phyloP scores from a whole-genome alignment of 1,140 invertebrate species.

The Nephotettix cincticeps region DNA sequence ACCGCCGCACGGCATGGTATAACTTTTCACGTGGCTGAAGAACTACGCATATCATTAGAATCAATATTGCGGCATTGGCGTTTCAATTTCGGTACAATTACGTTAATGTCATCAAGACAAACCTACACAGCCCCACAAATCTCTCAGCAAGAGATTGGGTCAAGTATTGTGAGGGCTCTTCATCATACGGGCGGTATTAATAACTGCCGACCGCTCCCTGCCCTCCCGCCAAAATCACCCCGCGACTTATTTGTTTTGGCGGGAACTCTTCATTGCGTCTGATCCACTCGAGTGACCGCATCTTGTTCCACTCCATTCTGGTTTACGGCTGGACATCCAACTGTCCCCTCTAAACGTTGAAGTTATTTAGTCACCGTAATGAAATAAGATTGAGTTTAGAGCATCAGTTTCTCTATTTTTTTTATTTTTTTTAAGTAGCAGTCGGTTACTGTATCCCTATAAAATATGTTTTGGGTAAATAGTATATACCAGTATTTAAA shows the following conservation, averaged over 20 bases:
- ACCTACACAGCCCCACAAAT: too few species aligned
- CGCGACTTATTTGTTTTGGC: slow-evolving; percentile 5
- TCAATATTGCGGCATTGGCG: too few species aligned
- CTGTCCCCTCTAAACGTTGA: neutral
- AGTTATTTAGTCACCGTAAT: neutral
- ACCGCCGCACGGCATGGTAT: too few species aligned
- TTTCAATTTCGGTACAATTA: too few species aligned
- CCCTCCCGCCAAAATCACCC: neutral
- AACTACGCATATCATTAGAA: too few species aligned
- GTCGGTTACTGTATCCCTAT: neutral
- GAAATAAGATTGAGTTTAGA: neutral
- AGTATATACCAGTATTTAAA: neutral
- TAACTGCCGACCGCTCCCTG: neutral
- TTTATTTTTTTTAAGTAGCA: neutral
- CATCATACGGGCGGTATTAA: slow-evolving; percentile 22
- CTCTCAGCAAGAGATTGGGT: slow-evolving; percentile 10
- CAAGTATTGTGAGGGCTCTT: slow-evolving; percentile 13
- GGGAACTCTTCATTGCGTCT: slow-evolving; percentile 6
- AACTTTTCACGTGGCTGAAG: too few species aligned
- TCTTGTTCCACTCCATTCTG: neutral
- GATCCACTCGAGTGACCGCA: slow-evolving; percentile 3
- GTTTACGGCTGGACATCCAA: neutral
- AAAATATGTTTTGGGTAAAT: neutral
- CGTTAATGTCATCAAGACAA: too few species aligned
- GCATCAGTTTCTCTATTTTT: neutral